phyloP scores from a whole-genome alignment of 2,888 invertebrate genomes.

The Drosophila maculinotata region DNA sequence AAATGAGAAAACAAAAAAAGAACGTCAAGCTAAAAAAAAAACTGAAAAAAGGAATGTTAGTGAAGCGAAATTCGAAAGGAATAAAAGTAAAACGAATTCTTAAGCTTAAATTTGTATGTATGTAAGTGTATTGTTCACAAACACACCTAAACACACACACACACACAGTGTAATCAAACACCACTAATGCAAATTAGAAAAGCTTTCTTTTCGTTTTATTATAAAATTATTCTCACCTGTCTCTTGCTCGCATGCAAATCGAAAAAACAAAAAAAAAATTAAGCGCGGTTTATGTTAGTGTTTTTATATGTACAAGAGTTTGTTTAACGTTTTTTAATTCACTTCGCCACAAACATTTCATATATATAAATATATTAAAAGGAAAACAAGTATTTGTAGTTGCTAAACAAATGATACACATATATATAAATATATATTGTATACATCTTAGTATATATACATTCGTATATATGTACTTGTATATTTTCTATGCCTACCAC shows the following conservation, averaged over 20 bases:
- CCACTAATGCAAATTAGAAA: conserved; percentile 30
- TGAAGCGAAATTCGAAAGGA: conserved; percentile 51
- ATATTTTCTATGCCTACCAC: conserved; percentile 81
- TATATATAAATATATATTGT: conserved; percentile 69
- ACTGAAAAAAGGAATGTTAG: conserved; percentile 64
- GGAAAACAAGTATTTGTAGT: conserved; percentile 76
- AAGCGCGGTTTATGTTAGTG: conserved; percentile 48
- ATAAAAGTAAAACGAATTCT: conserved; percentile 77
- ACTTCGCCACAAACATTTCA: conserved; percentile 57
- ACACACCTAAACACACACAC: conserved; percentile 21
- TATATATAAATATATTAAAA: conserved; percentile 48
- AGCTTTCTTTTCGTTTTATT: conserved; percentile 30
- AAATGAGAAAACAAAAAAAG: conserved; percentile 56
- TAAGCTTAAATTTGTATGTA: conserved; percentile 83
- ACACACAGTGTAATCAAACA: conserved; percentile 19
- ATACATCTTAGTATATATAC: conserved; percentile 67
- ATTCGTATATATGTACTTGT: conserved; percentile 78
- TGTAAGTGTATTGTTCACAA: conserved; percentile 83
- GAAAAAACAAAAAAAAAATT: conserved; percentile 25
- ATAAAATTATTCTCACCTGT: conserved; percentile 39
- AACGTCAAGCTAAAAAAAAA: conserved; percentile 41
- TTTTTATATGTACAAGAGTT: conserved; percentile 44
- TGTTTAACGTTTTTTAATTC: conserved; percentile 49
- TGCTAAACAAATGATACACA: conserved; percentile 74
- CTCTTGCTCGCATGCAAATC: conserved; percentile 57